Percentiles rank a stretch among this genome's conserved stretches.
Conservation (phyloP, 2,797 vertebrate genomes). For the Syngnathus acus region DNA sequence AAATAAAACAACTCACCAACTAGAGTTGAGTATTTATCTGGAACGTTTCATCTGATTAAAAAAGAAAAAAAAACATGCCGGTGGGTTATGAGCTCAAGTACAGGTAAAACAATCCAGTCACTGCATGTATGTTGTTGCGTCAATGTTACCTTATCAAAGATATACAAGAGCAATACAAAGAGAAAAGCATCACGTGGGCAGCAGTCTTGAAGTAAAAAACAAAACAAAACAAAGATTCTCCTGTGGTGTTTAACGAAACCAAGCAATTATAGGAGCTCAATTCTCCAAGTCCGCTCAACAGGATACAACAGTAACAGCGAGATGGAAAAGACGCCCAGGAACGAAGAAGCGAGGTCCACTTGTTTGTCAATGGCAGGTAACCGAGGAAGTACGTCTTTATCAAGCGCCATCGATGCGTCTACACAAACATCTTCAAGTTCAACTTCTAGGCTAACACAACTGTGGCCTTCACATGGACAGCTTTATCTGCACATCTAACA, state of each 20-base stretch:
- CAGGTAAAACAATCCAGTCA: not conserved
- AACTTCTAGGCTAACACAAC: conserved; percentile 5
- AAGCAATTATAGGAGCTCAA: conserved; percentile 52
- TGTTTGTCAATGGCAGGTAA: conserved; percentile 20
- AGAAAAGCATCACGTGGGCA: not conserved
- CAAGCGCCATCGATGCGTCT: conserved; percentile 20
- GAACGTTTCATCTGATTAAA: not conserved
- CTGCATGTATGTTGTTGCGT: conserved; percentile 4
- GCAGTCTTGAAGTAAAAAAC: conserved; percentile 46
- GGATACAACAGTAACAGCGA: conserved; percentile 36
- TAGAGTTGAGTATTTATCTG: conserved; percentile 1
- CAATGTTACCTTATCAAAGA: conserved; percentile 1
- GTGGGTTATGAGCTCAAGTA: not conserved
- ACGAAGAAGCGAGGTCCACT: conserved; percentile 35
- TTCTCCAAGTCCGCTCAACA: conserved; percentile 47
- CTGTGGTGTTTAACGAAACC: conserved; percentile 43
- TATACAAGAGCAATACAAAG: not conserved
- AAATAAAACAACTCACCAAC: not conserved
- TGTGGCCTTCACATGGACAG: conserved; percentile 34
- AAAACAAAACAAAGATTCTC: conserved; percentile 52
- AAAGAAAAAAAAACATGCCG: not conserved
- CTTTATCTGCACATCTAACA: conserved; percentile 16
- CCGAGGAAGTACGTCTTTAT: conserved; percentile 13
- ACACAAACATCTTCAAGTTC: conserved; percentile 2
- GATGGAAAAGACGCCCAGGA: conserved; percentile 20